A percentile compares a stretch with the other conserved stretches of the same genome.
phyloP scores from a whole-genome alignment of 2,888 invertebrate species.

The Spatulosminthurus flaviceps region DNA sequence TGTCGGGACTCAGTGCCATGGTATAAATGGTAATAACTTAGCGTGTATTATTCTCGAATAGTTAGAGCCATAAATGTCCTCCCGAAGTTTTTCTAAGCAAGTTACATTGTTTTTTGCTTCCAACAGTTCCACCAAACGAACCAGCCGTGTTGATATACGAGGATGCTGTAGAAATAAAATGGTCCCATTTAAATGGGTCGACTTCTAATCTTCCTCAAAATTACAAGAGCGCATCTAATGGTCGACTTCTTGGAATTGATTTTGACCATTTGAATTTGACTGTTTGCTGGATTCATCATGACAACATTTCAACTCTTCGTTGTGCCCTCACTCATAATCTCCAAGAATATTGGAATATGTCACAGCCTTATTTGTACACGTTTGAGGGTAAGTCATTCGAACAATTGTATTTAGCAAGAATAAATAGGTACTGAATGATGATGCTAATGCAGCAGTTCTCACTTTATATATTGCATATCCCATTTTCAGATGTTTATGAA shows the following conservation, averaged over 20 bases:
- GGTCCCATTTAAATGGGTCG: constrained; percentile 72
- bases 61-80: too few species aligned
- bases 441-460: too few species aligned
- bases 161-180: constrained; percentile 69
- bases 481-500: constrained; percentile 74
- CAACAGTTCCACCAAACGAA: constrained; percentile 73
- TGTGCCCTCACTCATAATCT: constrained; percentile 77
- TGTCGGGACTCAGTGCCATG: constrained; percentile 72
- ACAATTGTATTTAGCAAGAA: too few species aligned
- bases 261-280: constrained; percentile 76
- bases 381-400: constrained; percentile 72
- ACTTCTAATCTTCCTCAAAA: constrained; percentile 49
- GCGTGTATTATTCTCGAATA: too few species aligned
- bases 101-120: background rate
- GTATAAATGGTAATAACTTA: constrained; percentile 74
- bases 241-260: constrained; percentile 68
- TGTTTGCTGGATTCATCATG: constrained; percentile 75
- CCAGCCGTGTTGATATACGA: constrained; percentile 74
- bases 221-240: constrained; percentile 50
- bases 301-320: constrained; percentile 72
- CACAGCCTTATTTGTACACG: constrained; percentile 73
- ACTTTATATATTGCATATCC: too few species aligned
- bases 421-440: too few species aligned
- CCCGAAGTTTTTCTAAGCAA: too few species aligned
- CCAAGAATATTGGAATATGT: constrained; percentile 71